Evolutionary conservation across 2,113 vertebrate species (phyloP).

Genomic region (Antennarius striatus): DNA sequence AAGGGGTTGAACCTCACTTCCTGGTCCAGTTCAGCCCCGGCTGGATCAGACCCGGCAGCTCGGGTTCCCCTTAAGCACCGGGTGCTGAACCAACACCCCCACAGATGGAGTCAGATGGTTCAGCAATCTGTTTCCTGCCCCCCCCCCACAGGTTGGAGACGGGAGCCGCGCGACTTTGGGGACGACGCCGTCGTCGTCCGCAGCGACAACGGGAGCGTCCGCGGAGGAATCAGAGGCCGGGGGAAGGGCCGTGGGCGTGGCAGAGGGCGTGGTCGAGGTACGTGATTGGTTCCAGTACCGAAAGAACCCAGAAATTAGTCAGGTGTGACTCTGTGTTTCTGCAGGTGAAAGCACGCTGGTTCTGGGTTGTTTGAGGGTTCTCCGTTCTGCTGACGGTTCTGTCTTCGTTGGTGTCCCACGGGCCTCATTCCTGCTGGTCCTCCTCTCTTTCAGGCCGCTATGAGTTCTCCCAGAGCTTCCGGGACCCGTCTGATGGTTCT

Average conservation of each 20-base stretch:
- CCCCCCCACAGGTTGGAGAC: slow-evolving; percentile 83
- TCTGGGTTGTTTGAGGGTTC: too few species aligned
- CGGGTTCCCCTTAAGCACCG: too few species aligned
- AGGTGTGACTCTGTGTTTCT: too few species aligned
- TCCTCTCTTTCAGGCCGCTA: slow-evolving; percentile 81
- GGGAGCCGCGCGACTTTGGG: slow-evolving; percentile 84
- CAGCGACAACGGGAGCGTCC: slow-evolving; percentile 82
- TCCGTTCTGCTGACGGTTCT: too few species aligned
- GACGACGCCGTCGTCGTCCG: slow-evolving; percentile 85
- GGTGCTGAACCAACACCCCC: too few species aligned
- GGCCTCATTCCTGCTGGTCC: background rate
- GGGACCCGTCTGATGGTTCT: slow-evolving; percentile 81
- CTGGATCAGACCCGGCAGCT: too few species aligned
- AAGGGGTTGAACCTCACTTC: too few species aligned
- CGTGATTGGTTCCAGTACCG: too few species aligned
- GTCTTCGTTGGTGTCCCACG: background rate
- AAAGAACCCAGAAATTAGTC: too few species aligned
- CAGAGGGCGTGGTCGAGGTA: slow-evolving; percentile 86
- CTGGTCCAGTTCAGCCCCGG: too few species aligned
- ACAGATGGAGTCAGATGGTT: too few species aligned
- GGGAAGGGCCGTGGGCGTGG: slow-evolving; percentile 89
- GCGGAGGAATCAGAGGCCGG: slow-evolving; percentile 82
- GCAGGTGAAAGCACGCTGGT: too few species aligned
- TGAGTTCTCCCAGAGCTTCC: slow-evolving; percentile 84
- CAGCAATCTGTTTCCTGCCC: background rate